These are phyloP conservation scores for Eupithecia abbreviata DNA, from an alignment of 2,888 invertebrate genomes.

Conservation along the genomic window DNA sequence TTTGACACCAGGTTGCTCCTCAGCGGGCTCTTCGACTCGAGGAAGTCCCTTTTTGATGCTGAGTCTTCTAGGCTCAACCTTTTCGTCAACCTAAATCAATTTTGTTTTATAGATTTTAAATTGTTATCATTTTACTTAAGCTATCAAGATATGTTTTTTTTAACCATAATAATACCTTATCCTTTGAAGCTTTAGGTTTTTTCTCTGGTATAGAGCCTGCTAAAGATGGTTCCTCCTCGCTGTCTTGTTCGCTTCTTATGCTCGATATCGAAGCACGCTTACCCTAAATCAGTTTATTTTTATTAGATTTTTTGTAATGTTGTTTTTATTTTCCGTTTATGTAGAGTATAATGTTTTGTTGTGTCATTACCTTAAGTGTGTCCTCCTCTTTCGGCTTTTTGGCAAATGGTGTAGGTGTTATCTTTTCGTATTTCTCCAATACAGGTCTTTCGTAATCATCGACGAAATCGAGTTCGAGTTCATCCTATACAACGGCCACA, in stretches of 20 bases:
- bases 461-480: constrained; percentile 78
- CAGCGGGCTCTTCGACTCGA: constrained; percentile 74
- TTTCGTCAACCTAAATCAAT: constrained; percentile 65
- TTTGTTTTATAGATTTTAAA: constrained; percentile 15
- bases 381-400: constrained; percentile 80
- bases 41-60: constrained; percentile 77
- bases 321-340: constrained; percentile 24
- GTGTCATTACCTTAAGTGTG: constrained; percentile 75
- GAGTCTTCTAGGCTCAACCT: constrained; percentile 61
- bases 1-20: constrained; percentile 75
- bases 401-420: constrained; percentile 80
- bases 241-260: constrained; percentile 73
- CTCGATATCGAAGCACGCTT: constrained; percentile 77
- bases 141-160: constrained; percentile 2
- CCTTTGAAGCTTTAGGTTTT: constrained; percentile 65
- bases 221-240: constrained; percentile 73
- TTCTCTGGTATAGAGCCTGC: constrained; percentile 69
- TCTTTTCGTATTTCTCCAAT: constrained; percentile 88
- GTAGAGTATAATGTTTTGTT: constrained; percentile 56
- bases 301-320: constrained; percentile 18
- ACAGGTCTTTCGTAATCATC: constrained; percentile 91
- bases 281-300: constrained; percentile 57
- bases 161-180: constrained; percentile 58
- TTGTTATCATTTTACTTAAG: constrained; percentile 1
- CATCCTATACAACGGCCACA: constrained; percentile 76